Conservation (phyloP, 1,140 invertebrate species). For the Ips typographus region DNA sequence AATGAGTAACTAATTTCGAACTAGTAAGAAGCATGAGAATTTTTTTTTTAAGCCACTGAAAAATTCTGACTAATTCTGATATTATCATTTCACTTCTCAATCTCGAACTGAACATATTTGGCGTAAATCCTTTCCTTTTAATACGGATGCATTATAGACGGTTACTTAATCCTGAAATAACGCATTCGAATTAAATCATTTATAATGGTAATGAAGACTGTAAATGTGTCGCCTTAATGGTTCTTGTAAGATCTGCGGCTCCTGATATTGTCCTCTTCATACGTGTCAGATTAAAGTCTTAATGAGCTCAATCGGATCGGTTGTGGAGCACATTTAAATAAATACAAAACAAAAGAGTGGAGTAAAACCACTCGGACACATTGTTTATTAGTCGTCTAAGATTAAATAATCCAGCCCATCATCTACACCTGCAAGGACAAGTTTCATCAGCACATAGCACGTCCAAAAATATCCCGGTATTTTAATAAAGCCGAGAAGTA, state of each 20-base stretch:
- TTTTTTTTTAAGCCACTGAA: too few relatives aligned
- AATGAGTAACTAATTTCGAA: too few relatives aligned
- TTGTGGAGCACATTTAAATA: background rate
- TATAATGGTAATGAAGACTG: background rate
- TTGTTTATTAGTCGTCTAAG: background rate
- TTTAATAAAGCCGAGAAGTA: background rate
- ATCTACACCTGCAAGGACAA: background rate
- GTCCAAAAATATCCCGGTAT: background rate
- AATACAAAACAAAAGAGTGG: too few relatives aligned
- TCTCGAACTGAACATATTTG: too few relatives aligned
- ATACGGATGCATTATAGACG: too few relatives aligned
- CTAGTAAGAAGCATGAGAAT: too few relatives aligned
- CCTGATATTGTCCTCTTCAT: conserved; percentile 5
- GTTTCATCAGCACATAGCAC: background rate
- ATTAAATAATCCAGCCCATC: background rate
- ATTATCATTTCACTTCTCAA: too few relatives aligned
- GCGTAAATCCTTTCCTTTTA: too few relatives aligned
- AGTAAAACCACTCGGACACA: background rate
- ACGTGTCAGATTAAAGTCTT: conserved; percentile 11
- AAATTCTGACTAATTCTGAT: too few relatives aligned
- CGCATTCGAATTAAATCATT: background rate
- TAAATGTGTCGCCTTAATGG: background rate
- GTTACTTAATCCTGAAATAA: too few relatives aligned
- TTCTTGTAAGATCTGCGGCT: background rate
- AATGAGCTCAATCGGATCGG: background rate